Percentiles rank a stretch among this genome's conserved stretches.
Conservation (phyloP, 2,888 invertebrate genomes). For the Brachypalpus laphriformis region DNA sequence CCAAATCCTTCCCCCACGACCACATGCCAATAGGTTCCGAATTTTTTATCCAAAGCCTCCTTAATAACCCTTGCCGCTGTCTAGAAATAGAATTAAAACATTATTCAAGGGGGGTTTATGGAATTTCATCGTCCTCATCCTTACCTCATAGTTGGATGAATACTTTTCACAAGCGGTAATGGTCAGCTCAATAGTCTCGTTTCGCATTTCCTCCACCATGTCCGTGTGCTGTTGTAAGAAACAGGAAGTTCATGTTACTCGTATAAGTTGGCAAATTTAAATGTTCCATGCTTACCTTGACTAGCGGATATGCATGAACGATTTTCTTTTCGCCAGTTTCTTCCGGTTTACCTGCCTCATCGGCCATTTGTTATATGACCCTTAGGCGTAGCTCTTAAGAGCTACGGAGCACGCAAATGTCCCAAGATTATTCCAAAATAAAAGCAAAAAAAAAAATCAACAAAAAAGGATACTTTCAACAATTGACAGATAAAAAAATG, state of each 20-base stretch:
- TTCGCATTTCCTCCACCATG: conserved; percentile 96
- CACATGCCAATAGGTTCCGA: conserved; percentile 97
- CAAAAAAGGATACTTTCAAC: background rate
- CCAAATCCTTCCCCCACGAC: conserved; percentile 98
- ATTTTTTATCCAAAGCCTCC: conserved; percentile 97
- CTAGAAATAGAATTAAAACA: conserved; percentile 43
- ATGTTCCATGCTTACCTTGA: conserved; percentile 86
- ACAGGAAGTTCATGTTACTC: background rate
- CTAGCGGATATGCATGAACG: conserved; percentile 91
- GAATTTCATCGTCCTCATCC: conserved; percentile 25
- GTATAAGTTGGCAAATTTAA: conserved; percentile 38
- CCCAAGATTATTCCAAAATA: conserved; percentile 2
- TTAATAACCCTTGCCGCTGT: conserved; percentile 96
- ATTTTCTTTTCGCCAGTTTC: conserved; percentile 85
- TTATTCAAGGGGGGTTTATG: background rate
- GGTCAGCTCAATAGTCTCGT: conserved; percentile 94
- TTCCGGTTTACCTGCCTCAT: conserved; percentile 80
- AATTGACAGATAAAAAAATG: conserved; percentile 40
- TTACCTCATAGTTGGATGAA: conserved; percentile 91
- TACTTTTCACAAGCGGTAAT: conserved; percentile 97
- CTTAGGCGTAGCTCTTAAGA: conserved; percentile 6
- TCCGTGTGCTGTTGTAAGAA: conserved; percentile 89
- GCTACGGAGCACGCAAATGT: conserved; percentile 8
- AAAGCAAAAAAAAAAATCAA: background rate
- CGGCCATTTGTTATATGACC: conserved; percentile 78